These are phyloP conservation scores for Natrix natrix DNA, from an alignment of 2,797 vertebrate genomes.

Conservation along the genomic window DNA sequence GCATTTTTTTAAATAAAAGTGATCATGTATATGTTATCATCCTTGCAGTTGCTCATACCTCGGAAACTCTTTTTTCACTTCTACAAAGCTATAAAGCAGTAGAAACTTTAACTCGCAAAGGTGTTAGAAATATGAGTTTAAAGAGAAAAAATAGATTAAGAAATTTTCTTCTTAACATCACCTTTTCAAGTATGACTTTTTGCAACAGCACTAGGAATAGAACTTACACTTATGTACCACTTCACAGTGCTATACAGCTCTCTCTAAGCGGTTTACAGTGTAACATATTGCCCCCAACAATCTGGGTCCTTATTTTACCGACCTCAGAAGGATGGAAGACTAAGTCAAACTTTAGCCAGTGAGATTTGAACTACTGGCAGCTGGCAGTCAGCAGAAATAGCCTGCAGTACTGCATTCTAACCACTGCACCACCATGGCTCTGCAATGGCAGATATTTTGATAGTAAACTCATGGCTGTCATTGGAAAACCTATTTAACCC, in stretches of 20 bases:
- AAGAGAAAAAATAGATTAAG: neutral
- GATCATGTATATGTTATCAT: neutral
- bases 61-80: neutral
- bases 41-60: neutral
- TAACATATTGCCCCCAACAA: too few species aligned
- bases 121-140: neutral
- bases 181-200: neutral
- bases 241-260: too few species aligned
- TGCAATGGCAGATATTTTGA: neutral
- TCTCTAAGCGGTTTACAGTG: too few species aligned
- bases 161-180: neutral
- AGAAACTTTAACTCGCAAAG: neutral
- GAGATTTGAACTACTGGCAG: too few species aligned
- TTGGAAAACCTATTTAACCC: neutral
- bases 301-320: too few species aligned
- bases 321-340: too few species aligned
- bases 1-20: neutral
- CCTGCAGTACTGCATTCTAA: too few species aligned
- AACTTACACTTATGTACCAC: too few species aligned
- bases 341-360: too few species aligned
- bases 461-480: neutral
- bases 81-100: neutral
- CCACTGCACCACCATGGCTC: too few species aligned
- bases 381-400: too few species aligned
- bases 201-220: too few species aligned